Evolutionary conservation across 1,140 invertebrate species (phyloP).

Genomic region (Orchestia grillus): DNA sequence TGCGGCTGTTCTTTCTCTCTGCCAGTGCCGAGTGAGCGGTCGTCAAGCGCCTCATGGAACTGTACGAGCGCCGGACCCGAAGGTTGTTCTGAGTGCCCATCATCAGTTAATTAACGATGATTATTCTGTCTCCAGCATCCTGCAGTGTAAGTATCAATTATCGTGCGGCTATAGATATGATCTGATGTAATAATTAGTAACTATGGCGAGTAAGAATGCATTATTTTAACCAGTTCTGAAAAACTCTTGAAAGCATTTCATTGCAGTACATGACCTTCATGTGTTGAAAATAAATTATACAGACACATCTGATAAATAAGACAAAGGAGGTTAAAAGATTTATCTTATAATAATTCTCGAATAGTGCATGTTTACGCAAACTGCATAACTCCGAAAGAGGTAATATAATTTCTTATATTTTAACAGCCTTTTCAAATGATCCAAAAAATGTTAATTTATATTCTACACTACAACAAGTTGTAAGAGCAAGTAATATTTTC

Average conservation of each 20-base stretch:
- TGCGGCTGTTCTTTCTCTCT: neutral
- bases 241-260: neutral
- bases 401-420: neutral
- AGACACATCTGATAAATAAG: neutral
- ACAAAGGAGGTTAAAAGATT: neutral
- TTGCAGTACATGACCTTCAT: neutral
- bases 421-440: too few species aligned
- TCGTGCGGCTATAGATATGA: neutral
- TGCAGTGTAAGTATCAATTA: neutral
- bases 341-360: neutral
- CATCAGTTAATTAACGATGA: neutral
- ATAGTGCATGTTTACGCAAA: neutral
- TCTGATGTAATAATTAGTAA: neutral
- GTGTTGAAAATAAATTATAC: neutral
- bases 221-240: neutral
- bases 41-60: neutral
- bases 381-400: neutral
- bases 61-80: neutral
- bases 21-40: neutral
- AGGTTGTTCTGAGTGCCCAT: neutral
- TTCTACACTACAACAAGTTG: too few species aligned
- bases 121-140: neutral
- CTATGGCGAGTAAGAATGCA: neutral
- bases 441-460: too few species aligned
- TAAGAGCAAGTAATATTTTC: too few species aligned